These are phyloP conservation scores for Phainopepla nitens DNA, from an alignment of 2,113 vertebrate genomes.

Conservation along the genomic window DNA sequence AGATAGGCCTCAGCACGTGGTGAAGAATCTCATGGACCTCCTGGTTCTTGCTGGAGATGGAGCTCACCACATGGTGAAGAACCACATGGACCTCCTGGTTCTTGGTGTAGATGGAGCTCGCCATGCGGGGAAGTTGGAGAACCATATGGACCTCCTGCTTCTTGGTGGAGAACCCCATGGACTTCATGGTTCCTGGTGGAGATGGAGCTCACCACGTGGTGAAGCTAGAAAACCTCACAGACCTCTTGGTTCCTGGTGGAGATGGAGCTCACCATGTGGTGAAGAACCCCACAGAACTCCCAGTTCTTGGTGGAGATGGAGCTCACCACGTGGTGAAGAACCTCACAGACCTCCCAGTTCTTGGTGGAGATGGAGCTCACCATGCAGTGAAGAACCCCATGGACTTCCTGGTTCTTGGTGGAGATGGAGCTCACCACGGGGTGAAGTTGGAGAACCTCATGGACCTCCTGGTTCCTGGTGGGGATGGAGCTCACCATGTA, in stretches of 20 bases:
- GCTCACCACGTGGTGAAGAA: background rate
- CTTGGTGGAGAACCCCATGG: too few relatives aligned
- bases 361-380: background rate
- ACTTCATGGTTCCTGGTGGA: background rate
- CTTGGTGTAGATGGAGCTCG: background rate
- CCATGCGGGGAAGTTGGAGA: background rate
- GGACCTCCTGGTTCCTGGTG: rapidly evolving
- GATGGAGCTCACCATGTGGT: too few relatives aligned
- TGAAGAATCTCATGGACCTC: background rate
- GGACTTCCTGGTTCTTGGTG: background rate
- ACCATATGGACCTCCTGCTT: background rate
- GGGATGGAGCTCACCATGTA: background rate
- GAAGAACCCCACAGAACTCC: background rate
- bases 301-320: background rate
- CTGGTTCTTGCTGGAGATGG: background rate
- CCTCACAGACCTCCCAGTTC: background rate
- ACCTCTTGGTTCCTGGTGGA: background rate
- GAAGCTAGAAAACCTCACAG: background rate
- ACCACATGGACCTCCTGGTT: too few relatives aligned
- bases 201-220: background rate
- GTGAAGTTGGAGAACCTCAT: rapidly evolving
- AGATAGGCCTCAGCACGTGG: background rate
- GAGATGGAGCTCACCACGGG: background rate
- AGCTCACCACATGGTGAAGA: too few relatives aligned
- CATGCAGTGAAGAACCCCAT: rapidly evolving